Base-by-base conservation (phyloP, 1,140 invertebrate species). In the Pomacea maculata region DNA sequence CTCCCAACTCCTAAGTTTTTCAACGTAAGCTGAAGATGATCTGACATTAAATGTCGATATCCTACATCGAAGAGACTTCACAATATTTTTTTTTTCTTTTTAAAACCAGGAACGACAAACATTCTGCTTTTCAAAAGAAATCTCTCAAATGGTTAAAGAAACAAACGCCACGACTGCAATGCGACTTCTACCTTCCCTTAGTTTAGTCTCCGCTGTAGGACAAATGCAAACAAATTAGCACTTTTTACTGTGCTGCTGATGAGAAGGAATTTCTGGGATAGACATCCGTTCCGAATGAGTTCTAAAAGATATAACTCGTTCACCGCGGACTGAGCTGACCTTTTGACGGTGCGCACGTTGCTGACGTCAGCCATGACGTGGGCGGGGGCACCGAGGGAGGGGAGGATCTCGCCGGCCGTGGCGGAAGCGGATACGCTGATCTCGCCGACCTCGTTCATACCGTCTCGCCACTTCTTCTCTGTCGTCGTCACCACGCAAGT, bases 401-500 rank as follows among this genome's bases (percentile, higher is more conserved):
- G 75, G 15, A 78, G 75, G 63, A 78, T n/a, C 63, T 78, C 75
- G 15, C 75, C 75, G 2, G 64, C 75, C 19, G 75, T 67, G 67
- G 75, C 75, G 12, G 75, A 63, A 7, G 75, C 75, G 5, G 75
- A 63, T 29, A 78, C 45, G 14, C 25, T 45, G 8, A 78, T 78
- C 75, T 78, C 75, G 34, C 75, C 75, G 12, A 68, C 63, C 45
- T 78, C 75, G 52, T 78, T 78, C 75, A 78, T 78, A 0, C 75
- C 75, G 29, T 78, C 75, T 45, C 75, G 61, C 75, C 75, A 78
- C 21, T 78, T 78, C 64, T 78, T 78, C 19, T 78, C 75, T 29
- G 75, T 78, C 25, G 75, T 67, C 34, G 64, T 78, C 64, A 78
- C 75, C 64, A 78, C 75, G 10, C 63, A 65, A 0, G 75, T 78